These are phyloP conservation scores for Ormia ochracea DNA, from an alignment of 2,888 invertebrate genomes.

Conservation along the genomic window DNA sequence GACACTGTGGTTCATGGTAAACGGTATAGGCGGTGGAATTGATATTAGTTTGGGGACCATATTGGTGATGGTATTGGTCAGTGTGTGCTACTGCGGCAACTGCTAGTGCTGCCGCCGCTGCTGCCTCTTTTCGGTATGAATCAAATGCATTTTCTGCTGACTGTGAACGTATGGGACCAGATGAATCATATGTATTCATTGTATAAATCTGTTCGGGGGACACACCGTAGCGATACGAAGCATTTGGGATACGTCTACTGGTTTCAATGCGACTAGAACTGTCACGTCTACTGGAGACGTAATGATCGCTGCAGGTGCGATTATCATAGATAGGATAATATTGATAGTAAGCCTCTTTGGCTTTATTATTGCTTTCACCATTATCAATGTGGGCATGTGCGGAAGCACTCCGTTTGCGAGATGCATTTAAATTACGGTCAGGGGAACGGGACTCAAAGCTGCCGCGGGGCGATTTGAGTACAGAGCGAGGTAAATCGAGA, in stretches of 20 bases:
- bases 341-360: slow-evolving; percentile 73
- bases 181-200: slow-evolving; percentile 69
- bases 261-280: slow-evolving; percentile 46
- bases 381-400: slow-evolving; percentile 76
- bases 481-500: slow-evolving; percentile 70
- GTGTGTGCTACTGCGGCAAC: neutral
- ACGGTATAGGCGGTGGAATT: slow-evolving; percentile 46
- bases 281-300: slow-evolving; percentile 72
- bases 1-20: slow-evolving; percentile 65
- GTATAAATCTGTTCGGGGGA: slow-evolving; percentile 75
- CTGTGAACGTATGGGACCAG: slow-evolving; percentile 73
- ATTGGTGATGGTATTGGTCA: slow-evolving; percentile 52
- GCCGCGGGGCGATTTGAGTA: slow-evolving; percentile 69
- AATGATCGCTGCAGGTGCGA: slow-evolving; percentile 75
- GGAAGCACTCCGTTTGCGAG: slow-evolving; percentile 75
- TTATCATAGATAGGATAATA: slow-evolving; percentile 76
- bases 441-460: slow-evolving; percentile 72
- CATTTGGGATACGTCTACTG: slow-evolving; percentile 70
- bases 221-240: slow-evolving; percentile 71
- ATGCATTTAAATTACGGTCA: slow-evolving; percentile 64
- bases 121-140: slow-evolving; percentile 77
- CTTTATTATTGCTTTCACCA: slow-evolving; percentile 51
- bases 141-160: slow-evolving; percentile 76
- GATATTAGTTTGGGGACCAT: slow-evolving; percentile 62
- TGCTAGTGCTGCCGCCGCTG: neutral